Conservation (phyloP, 2,888 invertebrate species). For the Oscheius sp. region DNA sequence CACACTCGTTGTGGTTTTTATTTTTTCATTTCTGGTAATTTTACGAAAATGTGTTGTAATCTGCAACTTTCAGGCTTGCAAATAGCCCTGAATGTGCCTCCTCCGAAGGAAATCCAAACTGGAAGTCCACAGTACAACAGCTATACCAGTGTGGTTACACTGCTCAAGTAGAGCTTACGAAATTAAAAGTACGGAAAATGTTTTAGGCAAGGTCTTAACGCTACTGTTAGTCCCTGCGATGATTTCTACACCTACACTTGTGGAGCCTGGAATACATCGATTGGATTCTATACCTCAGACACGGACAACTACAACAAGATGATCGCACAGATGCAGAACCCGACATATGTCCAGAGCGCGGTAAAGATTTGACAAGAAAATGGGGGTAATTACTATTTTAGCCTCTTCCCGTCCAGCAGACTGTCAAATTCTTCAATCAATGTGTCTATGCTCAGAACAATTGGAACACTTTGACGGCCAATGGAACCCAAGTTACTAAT, state of each 20-base stretch:
- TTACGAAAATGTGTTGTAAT: neutral
- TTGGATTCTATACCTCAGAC: constrained; percentile 55
- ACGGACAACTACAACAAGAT: constrained; percentile 45
- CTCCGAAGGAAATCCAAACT: constrained; percentile 1
- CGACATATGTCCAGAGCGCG: constrained; percentile 41
- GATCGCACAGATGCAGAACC: constrained; percentile 41
- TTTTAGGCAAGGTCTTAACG: constrained; percentile 51
- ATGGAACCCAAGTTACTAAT: constrained; percentile 30
- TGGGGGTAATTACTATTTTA: constrained; percentile 24
- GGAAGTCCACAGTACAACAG: constrained; percentile 29
- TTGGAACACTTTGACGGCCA: constrained; percentile 40
- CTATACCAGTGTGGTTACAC: constrained; percentile 35
- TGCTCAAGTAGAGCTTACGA: constrained; percentile 34
- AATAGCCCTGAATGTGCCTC: constrained; percentile 4
- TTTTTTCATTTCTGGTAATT: too few species aligned
- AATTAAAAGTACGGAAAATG: neutral
- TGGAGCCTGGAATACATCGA: constrained; percentile 41
- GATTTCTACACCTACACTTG: constrained; percentile 64
- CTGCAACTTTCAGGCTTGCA: neutral
- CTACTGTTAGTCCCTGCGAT: constrained; percentile 57
- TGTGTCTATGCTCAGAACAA: constrained; percentile 45
- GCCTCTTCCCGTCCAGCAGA: constrained; percentile 53
- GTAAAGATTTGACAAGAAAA: constrained; percentile 21
- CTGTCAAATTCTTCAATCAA: constrained; percentile 45
- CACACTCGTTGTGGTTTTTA: too few species aligned